These are phyloP conservation scores for Cynopterus sphinx DNA, from an alignment of 2,797 vertebrate species.

Conservation along the genomic window DNA sequence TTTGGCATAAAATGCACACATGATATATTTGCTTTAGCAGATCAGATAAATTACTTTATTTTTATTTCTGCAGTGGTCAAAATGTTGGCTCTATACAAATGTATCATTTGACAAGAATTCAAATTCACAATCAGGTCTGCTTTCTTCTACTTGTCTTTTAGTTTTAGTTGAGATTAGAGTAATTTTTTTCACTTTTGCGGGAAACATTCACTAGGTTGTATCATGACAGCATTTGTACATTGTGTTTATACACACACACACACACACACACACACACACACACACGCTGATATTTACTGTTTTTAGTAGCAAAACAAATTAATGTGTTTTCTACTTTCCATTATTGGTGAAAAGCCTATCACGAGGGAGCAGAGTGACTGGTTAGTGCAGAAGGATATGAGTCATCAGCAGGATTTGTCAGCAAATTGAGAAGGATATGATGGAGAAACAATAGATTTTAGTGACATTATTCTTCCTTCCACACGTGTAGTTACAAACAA, in stretches of 20 bases:
- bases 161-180: slow-evolving; percentile 25
- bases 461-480: slow-evolving; percentile 79
- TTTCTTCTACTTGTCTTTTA: not conserved
- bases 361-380: slow-evolving; percentile 39
- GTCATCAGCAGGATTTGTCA: slow-evolving; percentile 81
- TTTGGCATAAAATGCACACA: slow-evolving; percentile 52
- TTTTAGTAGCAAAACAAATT: slow-evolving; percentile 64
- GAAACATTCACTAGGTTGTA: not conserved
- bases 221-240: slow-evolving; percentile 19
- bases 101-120: slow-evolving; percentile 75
- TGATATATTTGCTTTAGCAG: slow-evolving; percentile 56
- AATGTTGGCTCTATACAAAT: slow-evolving; percentile 67
- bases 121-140: not conserved
- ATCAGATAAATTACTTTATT: slow-evolving; percentile 25
- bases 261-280: not conserved
- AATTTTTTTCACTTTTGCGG: not conserved
- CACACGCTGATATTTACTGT: not conserved
- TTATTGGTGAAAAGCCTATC: slow-evolving; percentile 56
- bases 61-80: not conserved
- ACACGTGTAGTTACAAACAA: slow-evolving; percentile 73
- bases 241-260: not conserved
- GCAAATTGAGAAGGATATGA: slow-evolving; percentile 72
- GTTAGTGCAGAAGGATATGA: slow-evolving; percentile 82
- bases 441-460: slow-evolving; percentile 77
- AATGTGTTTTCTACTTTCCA: slow-evolving; percentile 48